Base-by-base conservation (phyloP, 2,888 invertebrate species). In the Gandaritis pyraliata region DNA sequence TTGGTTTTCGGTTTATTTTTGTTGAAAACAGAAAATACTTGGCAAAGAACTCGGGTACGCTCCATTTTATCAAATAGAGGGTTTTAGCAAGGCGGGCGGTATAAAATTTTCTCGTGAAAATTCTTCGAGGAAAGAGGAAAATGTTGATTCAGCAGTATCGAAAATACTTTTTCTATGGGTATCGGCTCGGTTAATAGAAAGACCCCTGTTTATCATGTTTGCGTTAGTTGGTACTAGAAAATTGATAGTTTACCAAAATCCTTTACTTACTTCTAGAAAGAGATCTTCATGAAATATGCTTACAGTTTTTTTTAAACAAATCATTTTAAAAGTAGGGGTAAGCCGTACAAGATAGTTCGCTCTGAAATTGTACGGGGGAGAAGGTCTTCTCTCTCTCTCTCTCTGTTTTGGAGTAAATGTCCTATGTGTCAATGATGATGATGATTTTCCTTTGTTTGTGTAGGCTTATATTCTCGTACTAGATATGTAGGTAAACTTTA, bases 1-100 rank as follows among this genome's bases (percentile, higher is more conserved):
- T 46, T 74, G 75, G 71, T 71, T 70, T 68, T 70, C 72, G 76
- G 78, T 82, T 81, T 80, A 81, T 77, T 74, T 72, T 73, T 74
- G 74, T 77, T 77, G 70, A 73, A 72, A 79, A 76, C 77, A 75
- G 76, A 78, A 79, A 81, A 77, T 82, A 76, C 75, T 80, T 76
- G 78, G 77, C 79, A 76, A 74, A 73, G 67, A 72, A 71, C 75
- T 75, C 61, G 48, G 64, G 65, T 65, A 69, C 65, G 57, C 67
- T 64, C 62, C 65, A 69, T 66, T 69, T 68, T 69, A 64, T 67
- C 67, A 66, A 48, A 64, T 57, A 58, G 68, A 69, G 72, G 66
- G 68, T 69, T 69, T 70, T 65, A 69, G 65, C 69, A 69, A 66
- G 62, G 65, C 65, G 65, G 66, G 69, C 68, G 58, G 70, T 67